Conservation (phyloP, 2,113 vertebrate genomes). For the Podarcis raffonei region DNA sequence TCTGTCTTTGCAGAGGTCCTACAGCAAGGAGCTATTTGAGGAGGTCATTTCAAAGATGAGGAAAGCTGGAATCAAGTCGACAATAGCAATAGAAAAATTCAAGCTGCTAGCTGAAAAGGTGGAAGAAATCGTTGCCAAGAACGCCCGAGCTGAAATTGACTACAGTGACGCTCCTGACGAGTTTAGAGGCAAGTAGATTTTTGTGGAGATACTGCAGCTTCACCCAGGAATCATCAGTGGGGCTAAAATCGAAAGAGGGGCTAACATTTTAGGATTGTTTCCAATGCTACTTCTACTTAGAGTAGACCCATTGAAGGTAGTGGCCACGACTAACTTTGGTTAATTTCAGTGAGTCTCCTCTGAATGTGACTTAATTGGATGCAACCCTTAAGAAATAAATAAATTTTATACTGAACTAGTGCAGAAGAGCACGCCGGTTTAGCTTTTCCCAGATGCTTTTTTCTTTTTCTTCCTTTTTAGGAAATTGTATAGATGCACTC, state of each 20-base stretch:
- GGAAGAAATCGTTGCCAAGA: slow-evolving; percentile 95
- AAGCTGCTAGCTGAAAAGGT: slow-evolving; percentile 95
- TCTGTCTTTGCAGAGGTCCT: slow-evolving; percentile 86
- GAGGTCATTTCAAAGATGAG: slow-evolving; percentile 98
- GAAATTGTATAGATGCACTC: too few species aligned
- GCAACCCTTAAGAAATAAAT: too few species aligned
- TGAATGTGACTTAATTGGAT: too few species aligned
- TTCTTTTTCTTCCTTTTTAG: too few species aligned
- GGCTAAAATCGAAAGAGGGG: neutral
- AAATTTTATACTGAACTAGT: too few species aligned
- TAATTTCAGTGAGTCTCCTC: too few species aligned
- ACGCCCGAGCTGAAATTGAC: slow-evolving; percentile 96
- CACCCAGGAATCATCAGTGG: neutral
- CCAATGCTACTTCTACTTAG: too few species aligned
- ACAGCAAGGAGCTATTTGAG: slow-evolving; percentile 96
- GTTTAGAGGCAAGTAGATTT: slow-evolving; percentile 84
- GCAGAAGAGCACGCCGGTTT: too few species aligned
- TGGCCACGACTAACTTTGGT: too few species aligned
- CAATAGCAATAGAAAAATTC: slow-evolving; percentile 98
- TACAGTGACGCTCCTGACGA: slow-evolving; percentile 98
- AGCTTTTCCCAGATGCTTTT: too few species aligned
- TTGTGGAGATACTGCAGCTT: neutral
- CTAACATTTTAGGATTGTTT: neutral
- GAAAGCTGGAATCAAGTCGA: slow-evolving; percentile 98
- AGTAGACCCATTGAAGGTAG: too few species aligned